These are phyloP conservation scores for Tolypeutes matacus DNA, from an alignment of 2,797 vertebrate species.

Conservation along the genomic window DNA sequence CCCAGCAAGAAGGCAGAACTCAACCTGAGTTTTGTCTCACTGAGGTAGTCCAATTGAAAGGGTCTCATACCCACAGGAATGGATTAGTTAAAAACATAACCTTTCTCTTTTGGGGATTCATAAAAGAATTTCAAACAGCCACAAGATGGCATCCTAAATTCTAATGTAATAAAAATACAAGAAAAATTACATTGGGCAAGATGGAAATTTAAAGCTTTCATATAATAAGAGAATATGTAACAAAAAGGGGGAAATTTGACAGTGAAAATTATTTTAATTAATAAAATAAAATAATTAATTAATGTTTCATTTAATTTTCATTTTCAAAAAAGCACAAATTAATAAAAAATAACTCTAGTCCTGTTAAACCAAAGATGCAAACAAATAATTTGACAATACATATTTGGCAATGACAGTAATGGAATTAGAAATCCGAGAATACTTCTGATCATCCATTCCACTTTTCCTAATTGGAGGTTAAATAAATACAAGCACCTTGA, in stretches of 20 bases:
- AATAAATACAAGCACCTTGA: background rate
- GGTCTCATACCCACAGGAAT: too few relatives aligned
- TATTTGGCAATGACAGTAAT: background rate
- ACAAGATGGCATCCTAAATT: background rate
- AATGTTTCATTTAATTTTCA: background rate
- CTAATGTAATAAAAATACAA: background rate
- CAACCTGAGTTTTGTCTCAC: too few relatives aligned
- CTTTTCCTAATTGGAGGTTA: background rate
- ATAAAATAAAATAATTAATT: background rate
- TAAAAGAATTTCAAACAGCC: too few relatives aligned
- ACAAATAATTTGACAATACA: background rate
- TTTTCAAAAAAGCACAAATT: background rate
- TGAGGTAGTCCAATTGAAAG: too few relatives aligned
- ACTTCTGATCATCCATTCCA: background rate
- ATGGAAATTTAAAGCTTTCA: background rate
- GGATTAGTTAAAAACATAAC: too few relatives aligned
- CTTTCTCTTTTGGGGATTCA: too few relatives aligned
- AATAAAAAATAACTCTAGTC: background rate
- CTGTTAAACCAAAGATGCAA: background rate
- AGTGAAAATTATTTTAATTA: background rate
- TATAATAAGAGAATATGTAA: background rate
- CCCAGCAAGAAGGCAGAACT: too few relatives aligned
- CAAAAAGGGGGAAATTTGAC: background rate
- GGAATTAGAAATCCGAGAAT: background rate
- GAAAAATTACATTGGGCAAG: background rate